Conservation (phyloP, 1,140 invertebrate genomes). For the Habropoda laboriosa region DNA sequence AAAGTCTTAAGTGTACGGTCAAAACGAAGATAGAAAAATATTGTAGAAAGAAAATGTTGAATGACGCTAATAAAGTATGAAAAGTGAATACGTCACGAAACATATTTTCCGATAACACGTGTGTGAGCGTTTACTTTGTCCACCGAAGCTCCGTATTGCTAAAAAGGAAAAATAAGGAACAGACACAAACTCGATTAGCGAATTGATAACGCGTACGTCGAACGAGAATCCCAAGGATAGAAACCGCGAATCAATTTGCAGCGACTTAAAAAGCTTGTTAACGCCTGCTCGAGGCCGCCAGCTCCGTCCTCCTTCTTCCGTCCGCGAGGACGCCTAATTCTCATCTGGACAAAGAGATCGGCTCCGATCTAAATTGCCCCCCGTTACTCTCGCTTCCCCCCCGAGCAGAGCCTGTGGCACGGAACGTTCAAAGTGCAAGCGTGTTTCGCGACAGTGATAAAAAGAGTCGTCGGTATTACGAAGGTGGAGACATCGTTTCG, state of each 20-base stretch:
- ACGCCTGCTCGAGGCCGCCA: neutral
- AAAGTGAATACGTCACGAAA: too few species aligned
- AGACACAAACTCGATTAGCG: too few species aligned
- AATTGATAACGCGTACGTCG: too few species aligned
- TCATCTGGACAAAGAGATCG: constrained; percentile 15
- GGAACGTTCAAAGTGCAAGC: constrained; percentile 55
- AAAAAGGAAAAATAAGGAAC: too few species aligned
- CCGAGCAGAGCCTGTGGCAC: constrained; percentile 4
- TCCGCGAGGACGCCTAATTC: constrained; percentile 21
- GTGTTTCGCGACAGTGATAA: constrained; percentile 65
- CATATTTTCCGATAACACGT: too few species aligned
- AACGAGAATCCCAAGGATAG: too few species aligned
- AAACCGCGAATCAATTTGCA: neutral
- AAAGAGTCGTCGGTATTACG: constrained; percentile 65
- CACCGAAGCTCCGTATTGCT: too few species aligned
- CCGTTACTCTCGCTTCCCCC: constrained; percentile 1
- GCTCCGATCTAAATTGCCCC: constrained; percentile 31
- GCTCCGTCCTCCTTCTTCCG: neutral
- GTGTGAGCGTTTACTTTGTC: too few species aligned
- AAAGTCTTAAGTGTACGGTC: too few species aligned
- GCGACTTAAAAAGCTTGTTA: constrained; percentile 24
- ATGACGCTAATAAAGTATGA: too few species aligned
- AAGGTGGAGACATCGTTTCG: constrained; percentile 67
- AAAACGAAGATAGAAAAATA: too few species aligned
- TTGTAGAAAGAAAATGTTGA: too few species aligned